Percentiles rank a stretch among this genome's conserved stretches.
Evolutionary conservation across 1,140 invertebrate genomes (phyloP).

Genomic region (Drosophila nigrodunni): DNA sequence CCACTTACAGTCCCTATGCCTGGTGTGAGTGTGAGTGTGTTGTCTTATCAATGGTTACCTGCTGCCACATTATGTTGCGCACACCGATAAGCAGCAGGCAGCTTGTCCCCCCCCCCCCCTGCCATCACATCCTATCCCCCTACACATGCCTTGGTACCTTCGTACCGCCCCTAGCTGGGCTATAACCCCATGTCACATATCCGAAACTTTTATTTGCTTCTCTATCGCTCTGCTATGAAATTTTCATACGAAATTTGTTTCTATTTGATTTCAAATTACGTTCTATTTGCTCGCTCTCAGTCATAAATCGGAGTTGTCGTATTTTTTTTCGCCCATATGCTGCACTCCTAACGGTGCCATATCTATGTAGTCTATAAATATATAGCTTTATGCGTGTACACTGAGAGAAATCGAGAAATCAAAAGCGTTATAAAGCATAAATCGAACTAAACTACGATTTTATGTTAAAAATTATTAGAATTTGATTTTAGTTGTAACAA

Average conservation of each 20-base stretch:
- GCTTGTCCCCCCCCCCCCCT: constrained; percentile 3
- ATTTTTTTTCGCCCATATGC: constrained; percentile 58
- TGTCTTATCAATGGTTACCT: constrained; percentile 47
- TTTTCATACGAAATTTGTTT: constrained; percentile 62
- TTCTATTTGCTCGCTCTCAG: constrained; percentile 57
- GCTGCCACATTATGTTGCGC: constrained; percentile 53
- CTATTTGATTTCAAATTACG: constrained; percentile 74
- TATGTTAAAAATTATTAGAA: too few species aligned
- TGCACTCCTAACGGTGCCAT: constrained; percentile 40
- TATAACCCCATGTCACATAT: not conserved
- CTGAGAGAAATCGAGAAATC: too few species aligned
- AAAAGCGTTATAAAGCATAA: too few species aligned
- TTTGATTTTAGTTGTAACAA: too few species aligned
- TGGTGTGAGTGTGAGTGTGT: not conserved
- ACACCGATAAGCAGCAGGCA: constrained; percentile 35
- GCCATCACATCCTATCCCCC: not conserved
- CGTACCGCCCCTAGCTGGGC: not conserved
- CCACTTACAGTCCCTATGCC: too few species aligned
- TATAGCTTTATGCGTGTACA: not conserved
- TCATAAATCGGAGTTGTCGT: constrained; percentile 61
- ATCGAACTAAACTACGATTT: too few species aligned
- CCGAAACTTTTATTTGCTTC: constrained; percentile 5
- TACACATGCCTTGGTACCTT: not conserved
- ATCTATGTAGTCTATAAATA: constrained; percentile 12
- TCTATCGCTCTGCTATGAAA: constrained; percentile 28